Evolutionary conservation across 2,113 vertebrate genomes (phyloP), one percentile per base, ranked within the genome.

Genomic region (Cyprinus carpio): DNA sequence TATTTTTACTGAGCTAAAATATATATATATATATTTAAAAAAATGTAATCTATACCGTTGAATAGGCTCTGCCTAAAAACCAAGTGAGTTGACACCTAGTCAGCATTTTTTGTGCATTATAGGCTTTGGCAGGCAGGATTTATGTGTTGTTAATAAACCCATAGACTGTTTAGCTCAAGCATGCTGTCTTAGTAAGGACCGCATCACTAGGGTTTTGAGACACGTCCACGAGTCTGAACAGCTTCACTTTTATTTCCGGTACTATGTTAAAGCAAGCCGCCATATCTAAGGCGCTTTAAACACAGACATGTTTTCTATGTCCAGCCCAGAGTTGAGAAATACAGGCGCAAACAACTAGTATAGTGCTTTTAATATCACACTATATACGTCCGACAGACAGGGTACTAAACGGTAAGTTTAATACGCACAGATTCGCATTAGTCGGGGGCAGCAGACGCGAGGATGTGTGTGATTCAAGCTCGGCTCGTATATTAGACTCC

Each of bases 211-310:
- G 43, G 27, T 6, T 43, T 85, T 60, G 54, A 23, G 54, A 71
- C 75, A 29, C 46, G 25, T 4, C 23, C 49, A 10, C 23, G 29
- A 11, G 25, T 72, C 67, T 56, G 29, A 77, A 71, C 15, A 46
- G 29, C 31, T 83, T 40, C 27, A 11, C 49, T 81, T 84, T 74
- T 80, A 84, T 85, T 79, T 80, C 75, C 77, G 62, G 77, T n/a
- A n/a, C n/a, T n/a, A n/a, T 25, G 76, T 72, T 81, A 60, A 71
- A 74, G 46, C 81, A 82, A 72, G 81, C 81, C 81, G 81, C 81
- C 81, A 83, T 83, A 83, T 83, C 81, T 10, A 49, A 83, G 74
- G 67, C 81, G 81, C 67, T 83, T 82, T 58, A 81, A 81, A 69
- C 79, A 58, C 46, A 83, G 67, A 72, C 81, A 83, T 83, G 81